phyloP scores from a whole-genome alignment of 1,140 invertebrate species.

The Riptortus pedestris region DNA sequence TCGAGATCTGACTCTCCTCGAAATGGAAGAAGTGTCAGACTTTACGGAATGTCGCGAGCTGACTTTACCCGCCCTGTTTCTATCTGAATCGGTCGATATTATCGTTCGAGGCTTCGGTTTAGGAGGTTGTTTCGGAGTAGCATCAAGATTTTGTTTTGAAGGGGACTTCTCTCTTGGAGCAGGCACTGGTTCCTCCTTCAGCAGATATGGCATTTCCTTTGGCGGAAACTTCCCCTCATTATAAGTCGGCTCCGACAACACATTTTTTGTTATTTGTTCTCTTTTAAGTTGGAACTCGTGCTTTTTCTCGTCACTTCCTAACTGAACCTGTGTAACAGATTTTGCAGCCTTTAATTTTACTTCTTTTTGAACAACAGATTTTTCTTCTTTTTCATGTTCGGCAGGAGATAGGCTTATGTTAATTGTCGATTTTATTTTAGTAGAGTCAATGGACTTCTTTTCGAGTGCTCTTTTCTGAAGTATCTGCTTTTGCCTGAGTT shows the following conservation, averaged over 20 bases:
- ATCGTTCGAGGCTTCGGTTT: constrained; percentile 6
- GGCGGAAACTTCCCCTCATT: neutral
- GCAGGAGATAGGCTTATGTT: neutral
- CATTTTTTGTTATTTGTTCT: constrained; percentile 3
- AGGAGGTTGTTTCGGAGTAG: neutral
- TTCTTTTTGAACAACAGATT: neutral
- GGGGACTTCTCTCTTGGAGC: neutral
- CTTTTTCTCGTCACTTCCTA: neutral
- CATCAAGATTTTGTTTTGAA: neutral
- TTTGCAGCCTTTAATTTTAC: neutral
- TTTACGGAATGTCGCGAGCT: neutral
- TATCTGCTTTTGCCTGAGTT: constrained; percentile 12
- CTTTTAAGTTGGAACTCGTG: constrained; percentile 6
- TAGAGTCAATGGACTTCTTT: neutral
- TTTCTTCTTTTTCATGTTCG: neutral
- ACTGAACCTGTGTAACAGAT: neutral
- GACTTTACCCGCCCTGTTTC: neutral
- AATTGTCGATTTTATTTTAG: constrained; percentile 5
- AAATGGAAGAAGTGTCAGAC: neutral
- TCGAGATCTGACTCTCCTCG: neutral
- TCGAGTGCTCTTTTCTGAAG: neutral
- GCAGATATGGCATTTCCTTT: constrained; percentile 3
- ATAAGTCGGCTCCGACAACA: neutral
- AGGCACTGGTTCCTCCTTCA: constrained; percentile 7
- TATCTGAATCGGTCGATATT: neutral